Evolutionary conservation across 2,888 invertebrate species (phyloP).

Genomic region (Sisyra terminalis): DNA sequence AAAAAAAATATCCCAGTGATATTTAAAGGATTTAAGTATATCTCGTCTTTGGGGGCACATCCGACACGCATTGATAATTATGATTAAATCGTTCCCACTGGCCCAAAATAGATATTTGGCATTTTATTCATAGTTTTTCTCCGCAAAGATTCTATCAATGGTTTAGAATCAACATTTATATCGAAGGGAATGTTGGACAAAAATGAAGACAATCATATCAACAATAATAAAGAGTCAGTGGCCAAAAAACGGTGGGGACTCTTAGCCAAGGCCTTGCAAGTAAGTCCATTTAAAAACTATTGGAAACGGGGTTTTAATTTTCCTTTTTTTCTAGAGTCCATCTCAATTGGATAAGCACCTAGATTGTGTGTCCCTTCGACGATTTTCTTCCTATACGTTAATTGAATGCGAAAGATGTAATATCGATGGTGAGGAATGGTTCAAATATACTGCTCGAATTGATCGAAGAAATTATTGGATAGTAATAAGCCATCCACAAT

Average conservation of each 20-base stretch:
- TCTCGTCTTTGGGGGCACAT: too few species aligned
- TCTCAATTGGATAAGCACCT: slow-evolving; percentile 14
- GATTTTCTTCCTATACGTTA: slow-evolving; percentile 26
- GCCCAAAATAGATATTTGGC: too few species aligned
- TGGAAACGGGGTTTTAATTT: not conserved
- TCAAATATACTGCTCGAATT: slow-evolving; percentile 37
- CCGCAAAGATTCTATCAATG: too few species aligned
- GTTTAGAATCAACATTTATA: too few species aligned
- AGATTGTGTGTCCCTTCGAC: slow-evolving; percentile 22
- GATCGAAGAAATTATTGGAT: slow-evolving; percentile 31
- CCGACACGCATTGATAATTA: too few species aligned
- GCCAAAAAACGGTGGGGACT: slow-evolving; percentile 54
- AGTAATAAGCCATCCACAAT: slow-evolving; percentile 36
- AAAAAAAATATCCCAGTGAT: too few species aligned
- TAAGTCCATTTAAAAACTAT: slow-evolving; percentile 25
- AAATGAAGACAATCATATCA: slow-evolving; percentile 6
- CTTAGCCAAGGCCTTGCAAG: slow-evolving; percentile 44
- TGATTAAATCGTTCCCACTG: too few species aligned
- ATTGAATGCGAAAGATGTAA: slow-evolving; percentile 15
- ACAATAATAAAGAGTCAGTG: slow-evolving; percentile 29
- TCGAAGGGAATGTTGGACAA: too few species aligned
- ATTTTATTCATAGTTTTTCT: too few species aligned
- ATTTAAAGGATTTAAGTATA: too few species aligned
- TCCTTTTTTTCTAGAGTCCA: slow-evolving; percentile 5
- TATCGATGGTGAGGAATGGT: slow-evolving; percentile 34